Evolutionary conservation across 2,888 invertebrate species (phyloP).

Genomic region (Amitus sp.): DNA sequence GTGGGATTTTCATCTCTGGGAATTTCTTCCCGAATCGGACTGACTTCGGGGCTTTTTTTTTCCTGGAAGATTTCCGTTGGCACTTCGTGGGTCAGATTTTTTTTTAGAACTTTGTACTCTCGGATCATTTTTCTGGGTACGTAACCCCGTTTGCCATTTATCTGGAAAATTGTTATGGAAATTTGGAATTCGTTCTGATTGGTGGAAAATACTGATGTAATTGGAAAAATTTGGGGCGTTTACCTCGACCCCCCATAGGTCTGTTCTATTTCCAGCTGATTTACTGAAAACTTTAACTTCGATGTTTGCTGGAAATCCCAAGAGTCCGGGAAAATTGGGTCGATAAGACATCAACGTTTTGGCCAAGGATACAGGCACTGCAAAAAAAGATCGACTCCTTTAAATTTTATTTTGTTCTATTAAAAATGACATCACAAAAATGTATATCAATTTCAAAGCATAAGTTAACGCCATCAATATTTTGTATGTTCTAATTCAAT

Average conservation of each 20-base stretch:
- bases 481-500: neutral
- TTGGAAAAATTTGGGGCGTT: too few species aligned
- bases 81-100: slow-evolving; percentile 62
- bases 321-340: slow-evolving; percentile 68
- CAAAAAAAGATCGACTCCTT: slow-evolving; percentile 53
- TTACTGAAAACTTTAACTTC: slow-evolving; percentile 76
- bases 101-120: slow-evolving; percentile 70
- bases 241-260: slow-evolving; percentile 76
- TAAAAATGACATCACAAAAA: neutral
- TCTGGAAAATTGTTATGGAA: slow-evolving; percentile 56
- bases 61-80: slow-evolving; percentile 58
- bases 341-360: slow-evolving; percentile 70
- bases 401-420: neutral
- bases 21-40: neutral
- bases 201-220: too few species aligned
- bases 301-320: slow-evolving; percentile 72
- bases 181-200: slow-evolving; percentile 1
- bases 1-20: slow-evolving; percentile 14
- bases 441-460: neutral
- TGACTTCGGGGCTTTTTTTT: neutral
- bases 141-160: slow-evolving; percentile 76
- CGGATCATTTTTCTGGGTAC: slow-evolving; percentile 70
- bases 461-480: neutral
- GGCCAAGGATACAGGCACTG: slow-evolving; percentile 74
- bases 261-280: slow-evolving; percentile 71